These are phyloP conservation scores for Antennarius maculatus DNA, from an alignment of 2,797 vertebrate species.

Conservation along the genomic window DNA sequence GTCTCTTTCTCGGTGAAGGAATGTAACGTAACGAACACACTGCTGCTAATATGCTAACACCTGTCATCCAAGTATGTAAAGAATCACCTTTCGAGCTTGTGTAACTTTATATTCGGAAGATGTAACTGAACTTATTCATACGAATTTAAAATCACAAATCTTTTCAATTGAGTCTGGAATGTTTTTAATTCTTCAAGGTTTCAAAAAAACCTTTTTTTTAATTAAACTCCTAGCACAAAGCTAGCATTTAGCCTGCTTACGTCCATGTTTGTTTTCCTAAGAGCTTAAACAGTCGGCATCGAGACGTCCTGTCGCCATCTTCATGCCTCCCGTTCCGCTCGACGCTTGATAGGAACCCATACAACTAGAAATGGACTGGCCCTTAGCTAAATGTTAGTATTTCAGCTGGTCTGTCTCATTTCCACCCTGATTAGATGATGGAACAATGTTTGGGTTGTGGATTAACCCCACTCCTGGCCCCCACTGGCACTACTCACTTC, in stretches of 20 bases:
- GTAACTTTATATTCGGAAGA: not conserved
- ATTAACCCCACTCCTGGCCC: conserved; percentile 64
- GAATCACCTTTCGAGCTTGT: not conserved
- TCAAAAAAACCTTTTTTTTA: not conserved
- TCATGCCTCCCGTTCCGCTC: conserved; percentile 29
- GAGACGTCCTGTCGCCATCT: conserved; percentile 24
- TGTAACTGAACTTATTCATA: no score
- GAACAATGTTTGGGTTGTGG: conserved; percentile 74
- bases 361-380: conserved; percentile 47
- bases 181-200: not conserved
- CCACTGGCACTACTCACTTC: conserved; percentile 45
- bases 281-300: conserved; percentile 48
- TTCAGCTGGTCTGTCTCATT: conserved; percentile 56
- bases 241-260: conserved; percentile 25
- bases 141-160: no score
- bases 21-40: not conserved
- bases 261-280: conserved; percentile 45
- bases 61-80: conserved; percentile 20
- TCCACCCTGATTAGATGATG: conserved; percentile 70
- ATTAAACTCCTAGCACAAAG: conserved; percentile 9
- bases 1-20: not conserved
- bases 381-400: conserved; percentile 72
- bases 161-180: not conserved
- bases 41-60: conserved; percentile 20
- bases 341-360: conserved; percentile 49